Evolutionary conservation across 2,797 vertebrate species (phyloP).

Genomic region (Pempheris klunzingeri): DNA sequence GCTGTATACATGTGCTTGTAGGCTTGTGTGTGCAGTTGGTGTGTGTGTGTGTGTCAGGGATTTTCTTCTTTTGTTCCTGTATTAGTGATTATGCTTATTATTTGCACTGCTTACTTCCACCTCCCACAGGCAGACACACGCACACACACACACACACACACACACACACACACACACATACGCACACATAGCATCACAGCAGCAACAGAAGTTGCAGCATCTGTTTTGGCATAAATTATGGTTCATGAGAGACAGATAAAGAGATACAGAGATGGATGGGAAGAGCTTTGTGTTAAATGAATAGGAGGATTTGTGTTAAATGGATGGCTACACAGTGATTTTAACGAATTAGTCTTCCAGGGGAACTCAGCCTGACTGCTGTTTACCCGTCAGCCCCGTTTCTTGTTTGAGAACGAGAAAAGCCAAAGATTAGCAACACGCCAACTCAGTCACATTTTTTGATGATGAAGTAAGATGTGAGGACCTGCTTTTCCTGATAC

Average conservation of each 20-base stretch:
- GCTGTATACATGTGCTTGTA: constrained; percentile 8
- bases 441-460: constrained; percentile 43
- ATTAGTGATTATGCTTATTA: constrained; percentile 63
- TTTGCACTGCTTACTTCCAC: constrained; percentile 43
- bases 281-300: constrained; percentile 40
- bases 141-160: neutral
- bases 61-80: constrained; percentile 47
- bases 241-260: constrained; percentile 58
- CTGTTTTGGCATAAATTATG: constrained; percentile 72
- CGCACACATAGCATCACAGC: constrained; percentile 17
- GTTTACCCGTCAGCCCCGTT: constrained; percentile 2
- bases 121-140: constrained; percentile 25
- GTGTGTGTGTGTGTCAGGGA: constrained; percentile 14
- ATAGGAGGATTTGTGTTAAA: constrained; percentile 50
- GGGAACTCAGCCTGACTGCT: constrained; percentile 27
- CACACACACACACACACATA: constrained; percentile 6
- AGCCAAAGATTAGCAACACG: constrained; percentile 38
- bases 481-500: constrained; percentile 23
- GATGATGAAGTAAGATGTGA: constrained; percentile 46
- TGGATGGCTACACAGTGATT: constrained; percentile 35
- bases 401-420: constrained; percentile 27
- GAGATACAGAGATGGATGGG: constrained; percentile 46
- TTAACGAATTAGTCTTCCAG: constrained; percentile 41
- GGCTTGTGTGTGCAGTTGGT: neutral
- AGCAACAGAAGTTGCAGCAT: constrained; percentile 61